Conservation (phyloP, 2,797 vertebrate species). For the Sebastes cheni region DNA sequence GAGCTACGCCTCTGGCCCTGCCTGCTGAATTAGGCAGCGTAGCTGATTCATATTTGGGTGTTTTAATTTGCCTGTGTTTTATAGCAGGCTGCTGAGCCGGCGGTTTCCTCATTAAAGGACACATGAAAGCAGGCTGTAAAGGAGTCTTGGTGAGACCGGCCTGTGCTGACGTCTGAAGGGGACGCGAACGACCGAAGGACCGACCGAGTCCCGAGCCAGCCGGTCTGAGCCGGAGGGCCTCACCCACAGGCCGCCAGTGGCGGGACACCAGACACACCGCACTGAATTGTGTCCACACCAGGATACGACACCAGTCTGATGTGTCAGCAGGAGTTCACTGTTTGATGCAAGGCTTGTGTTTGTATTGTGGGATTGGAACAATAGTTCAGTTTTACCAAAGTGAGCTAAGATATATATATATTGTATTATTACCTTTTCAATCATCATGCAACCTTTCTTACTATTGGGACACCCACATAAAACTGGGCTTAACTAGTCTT, state of each 20-base stretch:
- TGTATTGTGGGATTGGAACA: slow-evolving; percentile 11
- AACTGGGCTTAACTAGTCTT: neutral
- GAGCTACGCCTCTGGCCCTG: slow-evolving; percentile 55
- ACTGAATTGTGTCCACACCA: slow-evolving; percentile 48
- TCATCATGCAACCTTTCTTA: too few species aligned
- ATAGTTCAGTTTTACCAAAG: neutral
- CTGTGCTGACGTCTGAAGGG: slow-evolving; percentile 83
- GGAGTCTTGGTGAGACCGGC: slow-evolving; percentile 75
- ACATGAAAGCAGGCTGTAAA: slow-evolving; percentile 86
- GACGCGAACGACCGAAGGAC: slow-evolving; percentile 50
- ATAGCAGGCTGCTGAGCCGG: slow-evolving; percentile 80
- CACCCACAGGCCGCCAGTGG: slow-evolving; percentile 73
- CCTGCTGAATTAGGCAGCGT: slow-evolving; percentile 50
- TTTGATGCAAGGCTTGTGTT: slow-evolving; percentile 31
- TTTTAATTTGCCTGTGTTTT: slow-evolving; percentile 84
- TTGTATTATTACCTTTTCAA: neutral
- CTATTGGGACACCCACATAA: neutral
- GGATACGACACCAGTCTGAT: slow-evolving; percentile 35
- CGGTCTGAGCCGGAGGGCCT: slow-evolving; percentile 70
- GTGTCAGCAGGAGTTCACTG: slow-evolving; percentile 67
- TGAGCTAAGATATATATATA: neutral
- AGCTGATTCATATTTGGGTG: slow-evolving; percentile 84
- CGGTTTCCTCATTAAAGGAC: slow-evolving; percentile 85
- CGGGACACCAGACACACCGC: slow-evolving; percentile 68
- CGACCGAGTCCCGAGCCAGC: slow-evolving; percentile 51